Evolutionary conservation across 2,888 invertebrate species (phyloP).

Genomic region (Philonicus albiceps): DNA sequence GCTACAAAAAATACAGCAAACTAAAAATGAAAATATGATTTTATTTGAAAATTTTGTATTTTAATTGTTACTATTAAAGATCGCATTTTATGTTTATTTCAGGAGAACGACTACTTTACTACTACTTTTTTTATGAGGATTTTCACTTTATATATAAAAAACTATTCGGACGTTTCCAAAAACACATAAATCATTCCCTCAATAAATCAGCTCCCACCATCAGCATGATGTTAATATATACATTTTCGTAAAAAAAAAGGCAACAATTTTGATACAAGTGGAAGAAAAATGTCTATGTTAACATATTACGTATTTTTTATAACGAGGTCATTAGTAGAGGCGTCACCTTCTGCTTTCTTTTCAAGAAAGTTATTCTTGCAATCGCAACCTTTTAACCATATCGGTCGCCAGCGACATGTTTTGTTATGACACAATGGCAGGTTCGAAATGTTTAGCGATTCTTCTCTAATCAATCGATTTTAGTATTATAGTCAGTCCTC

Average conservation of each 20-base stretch:
- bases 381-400: background rate
- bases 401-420: background rate
- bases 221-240: background rate
- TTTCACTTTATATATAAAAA: conserved; percentile 10
- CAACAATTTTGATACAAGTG: background rate
- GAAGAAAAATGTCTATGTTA: background rate
- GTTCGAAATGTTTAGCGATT: background rate
- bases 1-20: background rate
- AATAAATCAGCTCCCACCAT: background rate
- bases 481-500: background rate
- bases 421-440: background rate
- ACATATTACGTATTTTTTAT: background rate
- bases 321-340: conserved; percentile 12
- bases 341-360: background rate
- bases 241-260: background rate
- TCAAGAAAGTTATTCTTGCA: background rate
- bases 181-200: background rate
- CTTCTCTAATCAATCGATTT: background rate
- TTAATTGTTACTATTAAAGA: background rate
- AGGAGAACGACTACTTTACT: background rate
- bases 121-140: background rate
- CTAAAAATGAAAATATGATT: background rate
- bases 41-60: background rate
- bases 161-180: background rate
- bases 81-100: background rate